Conservation (phyloP, 92 coral and sea anemone genomes). For the Siderastrea radians region DNA sequence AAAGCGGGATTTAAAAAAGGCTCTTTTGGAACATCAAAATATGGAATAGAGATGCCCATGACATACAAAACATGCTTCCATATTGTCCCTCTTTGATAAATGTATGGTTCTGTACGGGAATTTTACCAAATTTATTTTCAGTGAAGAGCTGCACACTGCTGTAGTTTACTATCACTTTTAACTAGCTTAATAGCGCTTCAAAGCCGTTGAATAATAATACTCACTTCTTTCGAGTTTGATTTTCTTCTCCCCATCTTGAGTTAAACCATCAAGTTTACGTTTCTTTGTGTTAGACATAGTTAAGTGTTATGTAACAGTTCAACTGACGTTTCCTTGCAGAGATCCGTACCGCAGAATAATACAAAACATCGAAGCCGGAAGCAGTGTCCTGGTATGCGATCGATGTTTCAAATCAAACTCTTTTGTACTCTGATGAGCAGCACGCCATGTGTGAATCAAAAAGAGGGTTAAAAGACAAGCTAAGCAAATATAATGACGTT, state of each 20-base stretch:
- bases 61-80: background rate
- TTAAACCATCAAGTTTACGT: conserved; percentile 12
- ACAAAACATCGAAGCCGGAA: background rate
- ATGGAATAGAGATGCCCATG: no score
- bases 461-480: background rate
- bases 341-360: background rate
- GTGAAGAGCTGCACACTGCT: background rate
- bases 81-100: background rate
- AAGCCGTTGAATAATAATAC: background rate
- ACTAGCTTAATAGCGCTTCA: background rate
- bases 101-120: no score
- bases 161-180: background rate
- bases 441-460: background rate
- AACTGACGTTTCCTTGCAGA: background rate
- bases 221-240: conserved; percentile 36
- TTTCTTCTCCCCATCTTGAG: background rate
- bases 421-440: background rate
- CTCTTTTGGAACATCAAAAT: no score
- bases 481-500: background rate
- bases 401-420: background rate
- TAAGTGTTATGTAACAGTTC: background rate
- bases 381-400: background rate
- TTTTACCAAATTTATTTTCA: no score
- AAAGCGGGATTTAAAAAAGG: no score
- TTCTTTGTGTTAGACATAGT: conserved; percentile 18